These are phyloP conservation scores for Syngnathus rostellatus DNA, from an alignment of 2,797 vertebrate genomes.

Conservation along the genomic window DNA sequence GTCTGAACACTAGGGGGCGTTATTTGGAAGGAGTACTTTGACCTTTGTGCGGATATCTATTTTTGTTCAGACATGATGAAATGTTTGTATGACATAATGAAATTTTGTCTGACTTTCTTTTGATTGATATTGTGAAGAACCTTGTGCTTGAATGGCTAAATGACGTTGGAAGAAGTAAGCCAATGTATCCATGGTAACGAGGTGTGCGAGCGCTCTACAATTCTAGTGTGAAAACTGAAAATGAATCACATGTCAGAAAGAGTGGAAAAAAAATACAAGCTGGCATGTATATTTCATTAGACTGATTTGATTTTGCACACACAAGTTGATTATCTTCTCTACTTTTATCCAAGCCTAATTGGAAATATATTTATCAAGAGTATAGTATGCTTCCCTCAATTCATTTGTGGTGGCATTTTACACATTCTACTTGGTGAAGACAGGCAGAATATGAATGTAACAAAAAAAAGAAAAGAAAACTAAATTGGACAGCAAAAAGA, in stretches of 20 bases:
- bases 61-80: neutral
- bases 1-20: too few species aligned
- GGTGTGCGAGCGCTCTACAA: neutral
- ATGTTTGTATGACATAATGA: neutral
- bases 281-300: neutral
- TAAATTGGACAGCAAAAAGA: neutral
- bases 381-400: too few species aligned
- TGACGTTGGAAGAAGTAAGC: neutral
- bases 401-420: neutral
- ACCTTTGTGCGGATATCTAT: neutral
- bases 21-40: too few species aligned
- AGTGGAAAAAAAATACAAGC: neutral
- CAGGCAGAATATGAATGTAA: neutral
- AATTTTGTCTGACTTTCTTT: neutral
- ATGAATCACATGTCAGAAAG: neutral
- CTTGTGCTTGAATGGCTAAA: neutral
- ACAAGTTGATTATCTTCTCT: neutral
- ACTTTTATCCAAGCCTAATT: too few species aligned
- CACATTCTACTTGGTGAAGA: neutral
- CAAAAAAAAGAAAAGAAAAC: neutral
- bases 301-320: neutral
- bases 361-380: neutral
- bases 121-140: neutral
- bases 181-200: neutral
- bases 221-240: neutral